Evolutionary conservation across 2,113 vertebrate species (phyloP).

Genomic region (Leptobrachium ailaonicum): DNA sequence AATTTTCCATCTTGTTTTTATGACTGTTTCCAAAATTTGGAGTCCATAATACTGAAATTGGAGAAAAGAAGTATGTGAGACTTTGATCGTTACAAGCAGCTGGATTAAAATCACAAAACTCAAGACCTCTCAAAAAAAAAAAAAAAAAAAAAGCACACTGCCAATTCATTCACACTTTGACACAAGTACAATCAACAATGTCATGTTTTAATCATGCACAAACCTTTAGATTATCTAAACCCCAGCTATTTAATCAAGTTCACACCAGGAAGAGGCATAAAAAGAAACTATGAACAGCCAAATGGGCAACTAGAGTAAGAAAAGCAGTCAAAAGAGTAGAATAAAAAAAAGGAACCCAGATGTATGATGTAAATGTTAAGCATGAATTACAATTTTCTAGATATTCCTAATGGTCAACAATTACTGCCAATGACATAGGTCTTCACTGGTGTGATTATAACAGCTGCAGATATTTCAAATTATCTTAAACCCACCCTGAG

Average conservation of each 20-base stretch:
- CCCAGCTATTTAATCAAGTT: slow-evolving; percentile 91
- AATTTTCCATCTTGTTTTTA: slow-evolving; percentile 98
- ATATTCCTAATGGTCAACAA: slow-evolving; percentile 58
- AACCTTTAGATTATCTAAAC: slow-evolving; percentile 71
- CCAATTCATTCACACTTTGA: slow-evolving; percentile 68
- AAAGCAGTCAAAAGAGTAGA: slow-evolving; percentile 33
- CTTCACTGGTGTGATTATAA: slow-evolving; percentile 77
- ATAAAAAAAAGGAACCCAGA: neutral
- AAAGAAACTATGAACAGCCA: slow-evolving; percentile 64
- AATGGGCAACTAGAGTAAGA: slow-evolving; percentile 64
- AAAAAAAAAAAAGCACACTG: slow-evolving; percentile 72
- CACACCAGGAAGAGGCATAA: slow-evolving; percentile 76
- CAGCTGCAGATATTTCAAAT: slow-evolving; percentile 76
- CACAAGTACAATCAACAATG: slow-evolving; percentile 67
- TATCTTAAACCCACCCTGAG: slow-evolving; percentile 61
- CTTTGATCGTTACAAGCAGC: slow-evolving; percentile 52
- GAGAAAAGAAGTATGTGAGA: slow-evolving; percentile 73
- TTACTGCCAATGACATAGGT: slow-evolving; percentile 60
- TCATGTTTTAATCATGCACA: slow-evolving; percentile 80
- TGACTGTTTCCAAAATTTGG: slow-evolving; percentile 96
- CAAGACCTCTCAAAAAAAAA: slow-evolving; percentile 60
- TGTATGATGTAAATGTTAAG: slow-evolving; percentile 4
- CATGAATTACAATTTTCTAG: neutral
- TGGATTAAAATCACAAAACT: neutral
- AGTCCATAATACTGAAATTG: slow-evolving; percentile 96